These are phyloP conservation scores for Pteropus alecto DNA, from an alignment of 2,113 vertebrate species.

Conservation along the genomic window DNA sequence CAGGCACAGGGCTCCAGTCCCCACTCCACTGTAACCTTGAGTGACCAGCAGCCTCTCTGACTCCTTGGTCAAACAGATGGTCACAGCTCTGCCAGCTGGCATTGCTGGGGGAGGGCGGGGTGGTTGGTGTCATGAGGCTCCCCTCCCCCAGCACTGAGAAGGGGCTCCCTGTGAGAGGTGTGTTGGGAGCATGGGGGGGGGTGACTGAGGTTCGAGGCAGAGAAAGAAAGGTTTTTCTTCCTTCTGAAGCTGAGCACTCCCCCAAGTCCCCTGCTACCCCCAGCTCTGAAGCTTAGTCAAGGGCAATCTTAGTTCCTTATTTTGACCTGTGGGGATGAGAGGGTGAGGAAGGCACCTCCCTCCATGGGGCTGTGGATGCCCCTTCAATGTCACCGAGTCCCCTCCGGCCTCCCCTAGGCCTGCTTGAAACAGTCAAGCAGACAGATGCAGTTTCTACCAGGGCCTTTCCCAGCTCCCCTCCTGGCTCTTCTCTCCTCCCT, in stretches of 20 bases:
- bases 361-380: not conserved
- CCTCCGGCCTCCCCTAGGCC: not conserved
- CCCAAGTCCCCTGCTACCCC: not conserved
- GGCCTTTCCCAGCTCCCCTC: not conserved
- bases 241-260: not conserved
- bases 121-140: not conserved
- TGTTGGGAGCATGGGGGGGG: no score
- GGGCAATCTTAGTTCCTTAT: constrained; percentile 55
- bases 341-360: not conserved
- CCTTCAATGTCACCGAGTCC: not conserved
- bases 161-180: not conserved
- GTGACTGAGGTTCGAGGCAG: not conserved
- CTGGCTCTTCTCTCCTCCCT: not conserved
- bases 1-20: not conserved
- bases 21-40: not conserved
- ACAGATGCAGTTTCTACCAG: not conserved
- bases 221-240: not conserved
- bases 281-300: not conserved
- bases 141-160: not conserved
- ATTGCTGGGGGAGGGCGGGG: not conserved
- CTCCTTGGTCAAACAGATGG: not conserved
- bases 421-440: not conserved
- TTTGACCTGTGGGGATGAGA: not conserved
- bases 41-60: not conserved
- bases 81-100: not conserved